Evolutionary conservation across 2,797 vertebrate genomes (phyloP).

Genomic region (Onychomys arenicola): DNA sequence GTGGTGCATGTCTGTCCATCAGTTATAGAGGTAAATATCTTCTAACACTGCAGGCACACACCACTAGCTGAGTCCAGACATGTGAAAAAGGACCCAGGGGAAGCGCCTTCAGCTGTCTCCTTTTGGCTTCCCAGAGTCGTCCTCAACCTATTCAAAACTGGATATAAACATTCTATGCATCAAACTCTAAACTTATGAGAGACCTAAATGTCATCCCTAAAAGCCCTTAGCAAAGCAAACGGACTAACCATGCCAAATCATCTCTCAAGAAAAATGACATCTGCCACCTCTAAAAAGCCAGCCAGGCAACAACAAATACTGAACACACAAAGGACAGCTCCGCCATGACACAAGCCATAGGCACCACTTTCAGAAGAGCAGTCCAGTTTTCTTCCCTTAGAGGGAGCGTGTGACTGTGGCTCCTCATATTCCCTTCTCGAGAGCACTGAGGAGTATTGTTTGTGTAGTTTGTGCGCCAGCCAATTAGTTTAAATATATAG

Average conservation of each 20-base stretch:
- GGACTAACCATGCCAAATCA: slow-evolving; percentile 80
- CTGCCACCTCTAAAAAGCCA: slow-evolving; percentile 65
- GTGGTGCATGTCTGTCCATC: not conserved
- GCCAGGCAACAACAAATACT: slow-evolving; percentile 56
- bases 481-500: not conserved
- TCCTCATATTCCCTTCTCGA: not conserved
- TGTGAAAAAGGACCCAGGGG: not conserved
- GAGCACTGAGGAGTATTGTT: not conserved
- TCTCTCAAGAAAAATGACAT: slow-evolving; percentile 79
- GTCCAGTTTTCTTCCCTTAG: not conserved
- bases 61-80: not conserved
- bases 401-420: too few relatives aligned
- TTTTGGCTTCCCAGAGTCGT: not conserved
- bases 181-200: slow-evolving; percentile 63
- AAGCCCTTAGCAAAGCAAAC: slow-evolving; percentile 74
- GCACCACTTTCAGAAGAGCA: not conserved
- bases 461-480: not conserved
- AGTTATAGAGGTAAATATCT: not conserved
- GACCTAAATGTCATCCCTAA: slow-evolving; percentile 72
- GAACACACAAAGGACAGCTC: slow-evolving; percentile 63
- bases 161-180: slow-evolving; percentile 65
- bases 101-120: not conserved
- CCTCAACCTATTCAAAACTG: not conserved
- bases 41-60: too few relatives aligned
- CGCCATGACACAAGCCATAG: not conserved